These are phyloP conservation scores for Cantharis rufa DNA, from an alignment of 2,888 invertebrate genomes.

Conservation along the genomic window DNA sequence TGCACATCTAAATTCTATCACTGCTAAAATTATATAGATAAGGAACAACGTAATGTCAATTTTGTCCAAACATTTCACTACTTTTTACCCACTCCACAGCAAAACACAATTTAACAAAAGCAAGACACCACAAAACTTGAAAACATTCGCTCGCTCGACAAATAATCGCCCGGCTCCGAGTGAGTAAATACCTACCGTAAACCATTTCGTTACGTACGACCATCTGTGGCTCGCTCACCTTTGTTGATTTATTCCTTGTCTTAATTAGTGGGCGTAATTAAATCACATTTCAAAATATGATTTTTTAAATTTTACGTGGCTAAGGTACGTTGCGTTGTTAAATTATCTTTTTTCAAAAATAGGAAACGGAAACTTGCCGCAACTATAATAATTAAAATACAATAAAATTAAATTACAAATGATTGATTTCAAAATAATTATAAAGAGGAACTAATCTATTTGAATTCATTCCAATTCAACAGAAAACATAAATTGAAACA, in stretches of 20 bases:
- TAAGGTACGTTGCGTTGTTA: neutral
- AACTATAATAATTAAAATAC: neutral
- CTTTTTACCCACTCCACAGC: neutral
- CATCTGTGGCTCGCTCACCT: neutral
- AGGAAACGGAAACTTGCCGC: neutral
- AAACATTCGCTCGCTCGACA: neutral
- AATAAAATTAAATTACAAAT: neutral
- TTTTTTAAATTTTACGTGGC: neutral
- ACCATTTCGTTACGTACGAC: neutral
- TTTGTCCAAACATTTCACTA: neutral
- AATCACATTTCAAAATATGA: neutral
- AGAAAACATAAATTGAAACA: neutral
- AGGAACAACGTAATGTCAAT: neutral
- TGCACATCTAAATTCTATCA: neutral
- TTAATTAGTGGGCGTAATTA: neutral
- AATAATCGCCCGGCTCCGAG: neutral
- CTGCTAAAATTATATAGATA: constrained; percentile 1
- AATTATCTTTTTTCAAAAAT: neutral
- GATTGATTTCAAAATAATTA: neutral
- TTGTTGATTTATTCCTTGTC: neutral
- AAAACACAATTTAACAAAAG: neutral
- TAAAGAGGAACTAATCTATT: neutral
- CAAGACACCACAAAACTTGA: neutral
- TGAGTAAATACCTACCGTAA: neutral
- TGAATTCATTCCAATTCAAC: neutral